phyloP scores from a whole-genome alignment of 2,113 vertebrate species.

The Murina feae region DNA sequence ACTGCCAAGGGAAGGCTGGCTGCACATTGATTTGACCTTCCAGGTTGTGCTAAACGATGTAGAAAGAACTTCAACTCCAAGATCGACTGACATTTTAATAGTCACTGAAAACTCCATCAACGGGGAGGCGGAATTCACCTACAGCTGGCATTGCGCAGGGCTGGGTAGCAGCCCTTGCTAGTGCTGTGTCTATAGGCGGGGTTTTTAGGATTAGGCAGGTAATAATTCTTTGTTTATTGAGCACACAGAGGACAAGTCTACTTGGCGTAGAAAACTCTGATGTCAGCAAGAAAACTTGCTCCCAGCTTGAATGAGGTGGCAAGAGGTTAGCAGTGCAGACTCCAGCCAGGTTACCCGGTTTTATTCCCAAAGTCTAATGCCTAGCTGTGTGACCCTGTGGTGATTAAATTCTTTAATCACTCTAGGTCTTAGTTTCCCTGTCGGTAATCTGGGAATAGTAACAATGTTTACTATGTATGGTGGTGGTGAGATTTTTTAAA shows the following conservation, averaged over 20 bases:
- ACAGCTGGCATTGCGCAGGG: not conserved
- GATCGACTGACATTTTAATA: slow-evolving; percentile 31
- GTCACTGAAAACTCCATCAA: not conserved
- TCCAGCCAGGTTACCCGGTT: not conserved
- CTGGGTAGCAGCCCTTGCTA: not conserved
- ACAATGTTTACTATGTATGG: not conserved
- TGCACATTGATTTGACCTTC: not conserved
- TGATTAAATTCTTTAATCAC: not conserved
- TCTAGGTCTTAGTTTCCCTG: not conserved
- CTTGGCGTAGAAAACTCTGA: not conserved
- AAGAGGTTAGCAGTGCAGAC: not conserved
- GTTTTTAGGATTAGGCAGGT: not conserved
- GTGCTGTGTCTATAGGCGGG: not conserved
- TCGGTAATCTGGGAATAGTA: not conserved
- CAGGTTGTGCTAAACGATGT: slow-evolving; percentile 43
- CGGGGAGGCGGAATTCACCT: not conserved
- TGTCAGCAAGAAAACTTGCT: not conserved
- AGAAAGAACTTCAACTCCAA: slow-evolving; percentile 28
- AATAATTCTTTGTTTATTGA: not conserved
- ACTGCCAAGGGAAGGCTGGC: not conserved
- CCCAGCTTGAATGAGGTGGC: not conserved
- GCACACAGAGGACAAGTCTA: not conserved
- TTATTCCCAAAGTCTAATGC: not conserved
- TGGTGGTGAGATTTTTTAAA: not conserved
- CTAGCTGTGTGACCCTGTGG: not conserved